Evolutionary conservation across 2,113 vertebrate species (phyloP), one percentile per base, ranked within the genome.

Genomic region (Hemibagrus wyckioides): DNA sequence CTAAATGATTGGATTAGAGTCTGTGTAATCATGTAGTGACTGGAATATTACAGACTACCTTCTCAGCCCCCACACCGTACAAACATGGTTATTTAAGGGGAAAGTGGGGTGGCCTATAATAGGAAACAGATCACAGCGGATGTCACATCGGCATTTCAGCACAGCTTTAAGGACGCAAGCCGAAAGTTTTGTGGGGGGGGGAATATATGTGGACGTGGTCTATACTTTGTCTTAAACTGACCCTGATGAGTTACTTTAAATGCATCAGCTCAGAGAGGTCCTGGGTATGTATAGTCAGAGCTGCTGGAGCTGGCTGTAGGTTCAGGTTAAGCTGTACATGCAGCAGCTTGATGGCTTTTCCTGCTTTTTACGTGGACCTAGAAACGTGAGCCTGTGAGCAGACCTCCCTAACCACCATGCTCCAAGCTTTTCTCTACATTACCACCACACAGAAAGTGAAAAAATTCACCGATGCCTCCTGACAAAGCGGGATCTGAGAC

Each of bases 401-500:
- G 56, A 7, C 4, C 30, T 3, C 41, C 33, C 30, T n/a, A 61
- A 23, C 84, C 28, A 39, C 75, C 85, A 67, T 56, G 61, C 56
- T n/a, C 6, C 23, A 17, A 6, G 52, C 54, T 75, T 50, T 14
- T 82, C 52, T 59, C 4, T 63, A 21, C 25, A 41, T 80, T 76
- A 71, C 41, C 54, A 80, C 28, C 52, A 67, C 23, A 52, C 33
- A 4, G 39, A 54, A 80, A 75, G 83, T 86, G n/a, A n/a, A n/a
- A 36, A 73, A 86, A 88, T 69, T 83, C 59, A 4, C 50, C 44
- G 6, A 41, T 52, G 75, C 54, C 52, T 54, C 85, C 50, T 89
- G 83, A 86, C 85, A 85, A n/a, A 56, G 82, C 41, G 6, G 41
- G 36, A 73, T 23, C 63, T 76, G 56, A 82, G 80, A 82, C 83